A percentile compares a stretch with the other conserved stretches of the same genome.
These are phyloP conservation scores for Amphimallon solstitiale DNA, from an alignment of 2,888 invertebrate genomes.

Conservation along the genomic window DNA sequence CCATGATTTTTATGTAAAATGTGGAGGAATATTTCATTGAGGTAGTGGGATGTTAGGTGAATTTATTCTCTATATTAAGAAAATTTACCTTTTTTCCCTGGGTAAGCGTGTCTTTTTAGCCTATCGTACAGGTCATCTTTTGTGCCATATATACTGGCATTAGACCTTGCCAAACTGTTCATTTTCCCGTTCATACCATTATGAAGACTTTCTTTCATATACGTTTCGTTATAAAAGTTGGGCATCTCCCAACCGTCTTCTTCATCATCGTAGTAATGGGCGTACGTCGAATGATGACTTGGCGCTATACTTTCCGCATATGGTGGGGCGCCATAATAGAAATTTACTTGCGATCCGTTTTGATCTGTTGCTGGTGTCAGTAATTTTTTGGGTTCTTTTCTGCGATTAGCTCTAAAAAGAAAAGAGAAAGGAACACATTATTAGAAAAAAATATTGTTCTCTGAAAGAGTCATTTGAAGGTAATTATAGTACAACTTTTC, in stretches of 20 bases:
- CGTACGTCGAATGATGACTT: conserved; percentile 94
- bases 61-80: too few species aligned
- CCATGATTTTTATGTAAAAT: too few species aligned
- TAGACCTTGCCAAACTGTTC: conserved; percentile 92
- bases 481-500: not conserved
- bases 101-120: conserved; percentile 94
- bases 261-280: conserved; percentile 95
- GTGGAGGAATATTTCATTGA: too few species aligned
- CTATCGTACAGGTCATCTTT: conserved; percentile 96
- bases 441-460: not conserved
- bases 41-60: too few species aligned
- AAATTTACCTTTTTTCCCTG: conserved; percentile 92
- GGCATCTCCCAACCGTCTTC: conserved; percentile 99
- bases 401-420: conserved; percentile 76
- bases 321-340: conserved; percentile 94
- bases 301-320: conserved; percentile 96
- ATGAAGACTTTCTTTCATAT: conserved; percentile 93
- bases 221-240: conserved; percentile 95
- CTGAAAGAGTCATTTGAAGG: not conserved
- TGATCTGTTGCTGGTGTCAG: conserved; percentile 89
- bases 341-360: conserved; percentile 93
- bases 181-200: conserved; percentile 81
- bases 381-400: conserved; percentile 92
- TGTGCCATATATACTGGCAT: conserved; percentile 93
- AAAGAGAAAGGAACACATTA: not conserved